phyloP scores from a whole-genome alignment of 2,797 vertebrate genomes.

The Ataeniobius toweri region DNA sequence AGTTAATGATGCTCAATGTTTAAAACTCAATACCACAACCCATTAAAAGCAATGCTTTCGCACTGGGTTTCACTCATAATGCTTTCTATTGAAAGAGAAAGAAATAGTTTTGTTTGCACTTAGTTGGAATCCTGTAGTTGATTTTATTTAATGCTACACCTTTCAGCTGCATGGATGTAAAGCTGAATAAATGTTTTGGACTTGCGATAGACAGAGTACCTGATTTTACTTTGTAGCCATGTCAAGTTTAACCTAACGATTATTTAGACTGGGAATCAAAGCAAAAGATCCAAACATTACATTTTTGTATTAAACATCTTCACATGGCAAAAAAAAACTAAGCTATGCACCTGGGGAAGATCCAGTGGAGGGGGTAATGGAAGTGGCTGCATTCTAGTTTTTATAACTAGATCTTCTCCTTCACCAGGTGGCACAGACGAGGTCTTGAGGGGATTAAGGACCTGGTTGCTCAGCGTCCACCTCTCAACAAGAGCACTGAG shows the following conservation, averaged over 20 bases:
- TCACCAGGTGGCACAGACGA: not conserved
- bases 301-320: not conserved
- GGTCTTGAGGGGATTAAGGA: not conserved
- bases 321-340: not conserved
- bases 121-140: too few relatives aligned
- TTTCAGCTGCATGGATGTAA: too few relatives aligned
- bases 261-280: not conserved
- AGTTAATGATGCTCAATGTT: not conserved
- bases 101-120: too few relatives aligned
- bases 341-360: constrained; percentile 62
- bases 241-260: not conserved
- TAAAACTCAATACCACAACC: not conserved
- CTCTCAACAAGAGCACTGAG: constrained; percentile 32
- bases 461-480: constrained; percentile 13
- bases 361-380: constrained; percentile 63
- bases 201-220: too few relatives aligned
- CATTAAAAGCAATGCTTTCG: not conserved
- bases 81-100: too few relatives aligned
- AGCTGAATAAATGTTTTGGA: too few relatives aligned
- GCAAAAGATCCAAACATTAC: not conserved
- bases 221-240: not conserved
- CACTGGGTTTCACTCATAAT: too few relatives aligned
- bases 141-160: too few relatives aligned
- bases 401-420: not conserved
- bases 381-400: constrained; percentile 12